Conservation (phyloP, 1,140 invertebrate species). For the Eriosoma lanigerum region DNA sequence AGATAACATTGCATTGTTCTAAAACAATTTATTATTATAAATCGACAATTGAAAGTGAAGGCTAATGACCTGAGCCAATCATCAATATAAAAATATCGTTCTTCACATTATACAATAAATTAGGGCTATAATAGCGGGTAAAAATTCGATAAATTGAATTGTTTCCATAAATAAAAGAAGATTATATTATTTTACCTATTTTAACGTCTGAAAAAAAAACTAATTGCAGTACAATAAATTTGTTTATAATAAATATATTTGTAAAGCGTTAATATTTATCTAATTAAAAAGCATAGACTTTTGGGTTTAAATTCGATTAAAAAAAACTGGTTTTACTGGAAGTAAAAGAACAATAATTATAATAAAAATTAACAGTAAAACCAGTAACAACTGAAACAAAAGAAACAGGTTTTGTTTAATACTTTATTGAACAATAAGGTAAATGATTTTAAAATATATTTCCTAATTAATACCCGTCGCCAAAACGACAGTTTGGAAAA, state of each 20-base stretch:
- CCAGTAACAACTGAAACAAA: conserved; percentile 29
- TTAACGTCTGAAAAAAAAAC: too few relatives aligned
- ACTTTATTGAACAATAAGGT: neutral
- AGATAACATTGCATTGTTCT: neutral
- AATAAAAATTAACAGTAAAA: conserved; percentile 40
- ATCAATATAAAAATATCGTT: conserved; percentile 12
- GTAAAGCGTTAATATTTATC: too few relatives aligned
- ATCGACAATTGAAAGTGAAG: conserved; percentile 43
- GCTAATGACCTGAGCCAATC: conserved; percentile 48
- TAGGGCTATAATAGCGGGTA: neutral
- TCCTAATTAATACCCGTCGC: conserved; percentile 5
- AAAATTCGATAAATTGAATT: conserved; percentile 9
- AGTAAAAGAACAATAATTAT: conserved; percentile 25
- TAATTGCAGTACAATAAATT: too few relatives aligned
- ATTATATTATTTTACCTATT: too few relatives aligned
- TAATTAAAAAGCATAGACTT: conserved; percentile 2
- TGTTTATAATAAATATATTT: too few relatives aligned
- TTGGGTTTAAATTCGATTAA: neutral
- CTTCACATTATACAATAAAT: neutral
- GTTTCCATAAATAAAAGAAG: too few relatives aligned
- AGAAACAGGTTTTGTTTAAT: conserved; percentile 36
- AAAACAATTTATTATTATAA: conserved; percentile 4
- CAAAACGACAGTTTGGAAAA: neutral
- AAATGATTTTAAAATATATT: conserved; percentile 12
- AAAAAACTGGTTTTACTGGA: conserved; percentile 25